Conservation (phyloP, 2,888 invertebrate species). For the Diplolepis rosae region DNA sequence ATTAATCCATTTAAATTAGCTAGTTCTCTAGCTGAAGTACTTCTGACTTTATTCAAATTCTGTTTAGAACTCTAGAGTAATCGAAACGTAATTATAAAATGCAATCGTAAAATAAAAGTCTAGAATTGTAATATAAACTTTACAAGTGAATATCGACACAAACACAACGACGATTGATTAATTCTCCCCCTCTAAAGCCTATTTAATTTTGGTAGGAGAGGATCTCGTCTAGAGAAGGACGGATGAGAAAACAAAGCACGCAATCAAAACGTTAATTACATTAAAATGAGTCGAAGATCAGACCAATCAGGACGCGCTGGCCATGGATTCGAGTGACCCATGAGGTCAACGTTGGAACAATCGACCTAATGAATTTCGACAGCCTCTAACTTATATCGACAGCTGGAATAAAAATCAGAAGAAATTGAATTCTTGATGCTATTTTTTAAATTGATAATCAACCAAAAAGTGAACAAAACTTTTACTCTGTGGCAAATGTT, state of each 20-base stretch:
- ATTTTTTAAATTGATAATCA: too few relatives aligned
- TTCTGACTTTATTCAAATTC: not conserved
- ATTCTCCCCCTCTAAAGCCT: not conserved
- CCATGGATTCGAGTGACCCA: slow-evolving; percentile 50
- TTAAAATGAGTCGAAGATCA: slow-evolving; percentile 72
- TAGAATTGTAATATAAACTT: too few relatives aligned
- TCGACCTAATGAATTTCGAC: slow-evolving; percentile 23
- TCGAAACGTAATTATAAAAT: too few relatives aligned
- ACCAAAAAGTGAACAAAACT: too few relatives aligned
- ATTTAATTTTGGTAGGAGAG: slow-evolving; percentile 1
- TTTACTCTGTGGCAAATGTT: too few relatives aligned
- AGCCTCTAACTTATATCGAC: slow-evolving; percentile 5
- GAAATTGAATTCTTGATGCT: not conserved
- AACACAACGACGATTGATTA: not conserved
- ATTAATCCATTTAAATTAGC: slow-evolving; percentile 58
- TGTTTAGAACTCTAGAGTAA: too few relatives aligned
- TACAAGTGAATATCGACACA: not conserved
- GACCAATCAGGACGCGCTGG: slow-evolving; percentile 62
- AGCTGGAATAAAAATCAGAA: not conserved
- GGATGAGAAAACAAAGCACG: not conserved
- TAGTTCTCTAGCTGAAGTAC: slow-evolving; percentile 41
- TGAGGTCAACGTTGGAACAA: slow-evolving; percentile 39
- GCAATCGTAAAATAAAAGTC: too few relatives aligned
- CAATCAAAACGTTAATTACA: slow-evolving; percentile 69
- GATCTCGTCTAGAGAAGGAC: slow-evolving; percentile 1